phyloP scores from a whole-genome alignment of 2,797 vertebrate species.

The Sibirionetta formosa region DNA sequence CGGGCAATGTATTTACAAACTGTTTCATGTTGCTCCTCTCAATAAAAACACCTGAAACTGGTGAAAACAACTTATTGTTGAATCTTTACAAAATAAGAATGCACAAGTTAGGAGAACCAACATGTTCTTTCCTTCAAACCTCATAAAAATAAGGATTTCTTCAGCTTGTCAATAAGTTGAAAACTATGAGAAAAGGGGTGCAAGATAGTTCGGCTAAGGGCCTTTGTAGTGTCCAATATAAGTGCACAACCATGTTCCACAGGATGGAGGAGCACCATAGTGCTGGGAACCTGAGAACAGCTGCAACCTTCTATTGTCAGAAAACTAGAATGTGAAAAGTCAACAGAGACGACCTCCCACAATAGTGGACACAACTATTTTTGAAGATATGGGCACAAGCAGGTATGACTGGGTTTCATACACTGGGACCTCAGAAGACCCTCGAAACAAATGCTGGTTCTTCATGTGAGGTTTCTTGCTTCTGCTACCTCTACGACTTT shows the following conservation, averaged over 20 bases:
- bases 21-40: not conserved
- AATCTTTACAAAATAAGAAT: not conserved
- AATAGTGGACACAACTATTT: rapidly evolving
- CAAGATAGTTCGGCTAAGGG: not conserved
- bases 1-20: not conserved
- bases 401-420: not conserved
- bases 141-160: not conserved
- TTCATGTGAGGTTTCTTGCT: not conserved
- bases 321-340: not conserved
- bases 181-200: not conserved
- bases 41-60: not conserved
- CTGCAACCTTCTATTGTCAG: not conserved
- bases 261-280: not conserved
- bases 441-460: not conserved
- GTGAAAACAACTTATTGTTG: not conserved
- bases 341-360: not conserved
- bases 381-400: not conserved
- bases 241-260: rapidly evolving
- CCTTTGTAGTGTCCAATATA: rapidly evolving
- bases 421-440: not conserved
- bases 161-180: rapidly evolving
- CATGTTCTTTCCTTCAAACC: not conserved
- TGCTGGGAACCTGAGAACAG: not conserved
- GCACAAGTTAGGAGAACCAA: not conserved
- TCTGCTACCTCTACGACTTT: not conserved